phyloP scores from a whole-genome alignment of 30 jellyfish, hydroid and myxozoan genomes.

The Cassiopea xamachana region DNA sequence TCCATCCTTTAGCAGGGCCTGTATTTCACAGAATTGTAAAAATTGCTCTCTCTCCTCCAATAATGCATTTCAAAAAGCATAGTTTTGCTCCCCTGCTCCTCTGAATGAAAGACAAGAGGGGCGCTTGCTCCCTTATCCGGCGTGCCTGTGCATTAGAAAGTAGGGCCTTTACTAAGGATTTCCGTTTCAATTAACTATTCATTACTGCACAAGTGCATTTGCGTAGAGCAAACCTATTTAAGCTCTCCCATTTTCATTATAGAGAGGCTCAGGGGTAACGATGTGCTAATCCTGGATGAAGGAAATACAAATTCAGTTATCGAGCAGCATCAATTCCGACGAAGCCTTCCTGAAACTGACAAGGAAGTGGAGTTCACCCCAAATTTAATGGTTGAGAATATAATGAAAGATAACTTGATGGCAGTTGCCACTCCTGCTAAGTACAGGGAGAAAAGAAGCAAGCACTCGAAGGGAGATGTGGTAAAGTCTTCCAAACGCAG shows the following conservation, averaged over 20 bases:
- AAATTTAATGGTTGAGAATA: constrained; percentile 42
- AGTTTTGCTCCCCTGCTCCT: no score
- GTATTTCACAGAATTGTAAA: no score
- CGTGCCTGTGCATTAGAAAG: no score
- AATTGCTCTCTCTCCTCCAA: no score
- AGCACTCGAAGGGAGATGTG: constrained; percentile 25
- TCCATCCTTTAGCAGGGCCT: no score
- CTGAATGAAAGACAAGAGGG: no score
- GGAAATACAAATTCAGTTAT: constrained; percentile 68
- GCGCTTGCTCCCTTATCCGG: no score
- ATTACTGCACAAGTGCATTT: no score
- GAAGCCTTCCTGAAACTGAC: constrained; percentile 66
- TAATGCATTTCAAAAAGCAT: no score
- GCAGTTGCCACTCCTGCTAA: constrained; percentile 81
- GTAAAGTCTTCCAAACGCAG: constrained; percentile 29
- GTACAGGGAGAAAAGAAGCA: constrained; percentile 64
- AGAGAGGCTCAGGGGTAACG: constrained; percentile 21
- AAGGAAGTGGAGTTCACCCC: constrained; percentile 23
- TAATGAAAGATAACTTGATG: constrained; percentile 80
- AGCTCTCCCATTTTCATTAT: neutral
- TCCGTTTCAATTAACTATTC: no score
- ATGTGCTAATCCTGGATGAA: constrained; percentile 12
- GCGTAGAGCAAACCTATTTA: neutral
- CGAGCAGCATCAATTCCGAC: constrained; percentile 37
- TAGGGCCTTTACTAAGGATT: no score